Evolutionary conservation across 1,140 invertebrate genomes (phyloP), one percentile per base, ranked within the genome.

Genomic region (Antheraea mylitta): DNA sequence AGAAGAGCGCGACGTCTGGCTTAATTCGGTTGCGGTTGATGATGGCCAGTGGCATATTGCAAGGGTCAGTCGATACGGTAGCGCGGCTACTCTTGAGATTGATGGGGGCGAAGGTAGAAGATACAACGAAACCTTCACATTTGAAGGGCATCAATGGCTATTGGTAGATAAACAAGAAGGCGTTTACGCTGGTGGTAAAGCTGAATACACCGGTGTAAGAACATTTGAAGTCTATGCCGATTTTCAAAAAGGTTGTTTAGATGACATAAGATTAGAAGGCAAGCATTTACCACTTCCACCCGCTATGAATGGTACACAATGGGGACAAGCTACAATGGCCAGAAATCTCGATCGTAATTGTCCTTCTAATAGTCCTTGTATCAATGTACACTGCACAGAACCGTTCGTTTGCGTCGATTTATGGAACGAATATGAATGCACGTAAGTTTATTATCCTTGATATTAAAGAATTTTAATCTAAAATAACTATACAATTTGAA

Each of bases 11-110:
- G 96, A 98, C 84, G 95, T 99, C 67, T 98, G 97, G 96, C 92
- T 99, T 11, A 97, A 96, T 67, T 95, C 97, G 38, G 96, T 99
- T 16, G 94, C 96, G 3, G 98, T 99, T 0, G 97, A 98, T 83
- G 98, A 99, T 92, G 99, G 99, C 11, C 98, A 99, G 80, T 99
- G 98, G 98, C 99, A 99, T 85, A 97, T 97, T 9, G 98, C 98
- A 0, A 94, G 96, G 74, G 96, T 97, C 0, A 96, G 95, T 78
- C 94, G 99, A 69, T 98, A 97, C 77, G 98, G 98, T 45, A 98
- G 97, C 45, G 97, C 98, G 7, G 98, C 98, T n/a, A 98, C 96
- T 11, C 89, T 99, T 59, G 97, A 98, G 83, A 91, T 99, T 58
- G 98, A 99, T 89, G 98, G 98, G 13, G 98, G 98, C 3, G 98